These are phyloP conservation scores for Crepidodera aurea DNA, from an alignment of 2,888 invertebrate genomes.

Conservation along the genomic window DNA sequence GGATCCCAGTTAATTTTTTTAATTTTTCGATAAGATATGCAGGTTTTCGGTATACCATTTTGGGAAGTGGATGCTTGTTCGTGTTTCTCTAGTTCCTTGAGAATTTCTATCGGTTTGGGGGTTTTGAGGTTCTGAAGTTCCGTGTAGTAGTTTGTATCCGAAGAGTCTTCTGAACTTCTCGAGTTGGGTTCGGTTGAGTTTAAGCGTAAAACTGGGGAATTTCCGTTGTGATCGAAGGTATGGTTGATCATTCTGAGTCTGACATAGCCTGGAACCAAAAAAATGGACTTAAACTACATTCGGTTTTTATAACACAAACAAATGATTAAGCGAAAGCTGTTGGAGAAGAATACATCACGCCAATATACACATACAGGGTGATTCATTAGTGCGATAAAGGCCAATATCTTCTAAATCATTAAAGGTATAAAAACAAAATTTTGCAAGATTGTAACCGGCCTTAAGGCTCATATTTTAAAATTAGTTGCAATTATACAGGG, in stretches of 20 bases:
- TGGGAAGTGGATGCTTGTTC: constrained; percentile 56
- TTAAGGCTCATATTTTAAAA: too few species aligned
- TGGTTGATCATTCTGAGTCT: constrained; percentile 51
- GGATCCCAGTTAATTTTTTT: constrained; percentile 56
- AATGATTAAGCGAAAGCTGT: too few species aligned
- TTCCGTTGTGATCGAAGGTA: constrained; percentile 9
- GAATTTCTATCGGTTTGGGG: constrained; percentile 43
- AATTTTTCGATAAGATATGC: constrained; percentile 63
- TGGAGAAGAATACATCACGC: too few species aligned
- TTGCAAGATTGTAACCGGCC: too few species aligned
- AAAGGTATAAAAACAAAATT: too few species aligned
- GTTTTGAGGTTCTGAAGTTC: constrained; percentile 35
- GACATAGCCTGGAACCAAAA: constrained; percentile 65
- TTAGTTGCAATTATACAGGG: too few species aligned
- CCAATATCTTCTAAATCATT: too few species aligned
- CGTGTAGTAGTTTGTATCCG: constrained; percentile 35
- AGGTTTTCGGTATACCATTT: constrained; percentile 61
- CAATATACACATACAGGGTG: too few species aligned
- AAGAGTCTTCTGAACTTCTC: constrained; percentile 38
- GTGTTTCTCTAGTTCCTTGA: constrained; percentile 39
- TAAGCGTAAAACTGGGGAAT: constrained; percentile 19
- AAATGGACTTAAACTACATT: too few species aligned
- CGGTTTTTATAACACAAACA: too few species aligned
- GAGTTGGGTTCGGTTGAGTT: constrained; percentile 31
- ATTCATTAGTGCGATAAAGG: too few species aligned